Base-by-base conservation (phyloP, 1,140 invertebrate species). In the Oncopeltus fasciatus region DNA sequence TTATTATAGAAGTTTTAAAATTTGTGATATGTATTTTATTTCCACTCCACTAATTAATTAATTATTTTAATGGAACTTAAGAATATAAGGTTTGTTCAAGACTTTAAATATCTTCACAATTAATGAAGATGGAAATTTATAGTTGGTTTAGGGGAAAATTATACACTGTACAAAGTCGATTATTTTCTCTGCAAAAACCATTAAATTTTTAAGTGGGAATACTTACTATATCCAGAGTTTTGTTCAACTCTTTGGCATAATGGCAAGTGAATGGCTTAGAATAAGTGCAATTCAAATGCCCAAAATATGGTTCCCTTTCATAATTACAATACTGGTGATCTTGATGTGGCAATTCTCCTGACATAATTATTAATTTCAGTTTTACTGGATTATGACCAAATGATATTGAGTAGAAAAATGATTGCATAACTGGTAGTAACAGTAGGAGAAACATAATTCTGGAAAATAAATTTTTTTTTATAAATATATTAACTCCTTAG, bases 401-500 rank as follows among this genome's bases (percentile, higher is more conserved):
- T 0, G 60, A 58, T 21, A 29, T 18, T 18, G 59, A 61, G 44
- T 57, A 65, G 2, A 65, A 27, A 28, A 56, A 61, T 5, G 59
- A 65, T 33, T 60, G 53, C 53, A 65, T 31, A n/a, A 47, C 56
- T 16, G 63, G 63, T 33, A 65, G 59, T 21, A 61, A 21, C 16
- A 65, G 59, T 14, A 65, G 44, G 27, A 65, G 61, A 31, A 60
- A 28, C 38, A 65, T 61, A 24, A 65, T 65, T 21, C 63, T 65
- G 63, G 12, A 61, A 62, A 5, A 61, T 21, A 38, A 29, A 61
- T 38, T n/a, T n/a, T n/a, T n/a, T n/a, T n/a, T n/a, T n/a, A n/a
- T n/a, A n/a, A n/a, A n/a, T n/a, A n/a, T n/a, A n/a, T n/a, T n/a
- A n/a, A n/a, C n/a, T n/a, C n/a, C n/a, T n/a, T n/a, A n/a, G n/a